phyloP scores from a whole-genome alignment of 2,113 vertebrate species.

The Dicerorhinus sumatrensis region DNA sequence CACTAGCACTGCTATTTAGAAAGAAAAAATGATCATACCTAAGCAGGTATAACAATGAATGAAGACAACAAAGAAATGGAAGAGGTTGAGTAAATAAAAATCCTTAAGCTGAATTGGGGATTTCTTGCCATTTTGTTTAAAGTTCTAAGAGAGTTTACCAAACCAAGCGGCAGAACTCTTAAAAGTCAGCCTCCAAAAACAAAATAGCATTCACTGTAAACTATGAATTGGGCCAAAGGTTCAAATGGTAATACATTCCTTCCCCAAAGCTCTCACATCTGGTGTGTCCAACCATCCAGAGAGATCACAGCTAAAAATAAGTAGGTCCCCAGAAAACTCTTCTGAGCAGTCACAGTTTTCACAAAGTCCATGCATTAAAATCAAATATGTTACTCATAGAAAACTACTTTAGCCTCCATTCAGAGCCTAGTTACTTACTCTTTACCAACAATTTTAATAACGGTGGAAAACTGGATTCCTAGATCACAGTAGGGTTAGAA shows the following conservation, averaged over 20 bases:
- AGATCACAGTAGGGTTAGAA: constrained; percentile 6
- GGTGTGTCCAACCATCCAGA: not conserved
- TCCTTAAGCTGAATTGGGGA: not conserved
- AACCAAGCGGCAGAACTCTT: not conserved
- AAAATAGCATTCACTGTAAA: constrained; percentile 34
- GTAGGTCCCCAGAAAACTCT: not conserved
- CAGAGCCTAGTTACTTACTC: not conserved
- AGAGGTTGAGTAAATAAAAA: not conserved
- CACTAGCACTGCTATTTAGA: not conserved
- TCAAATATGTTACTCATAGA: not conserved
- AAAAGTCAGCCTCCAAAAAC: constrained; percentile 45
- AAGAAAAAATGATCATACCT: not conserved
- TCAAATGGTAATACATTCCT: not conserved
- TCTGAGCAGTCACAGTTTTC: not conserved
- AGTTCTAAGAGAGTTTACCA: not conserved
- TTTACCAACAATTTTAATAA: not conserved
- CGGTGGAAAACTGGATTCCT: not conserved
- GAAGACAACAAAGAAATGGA: constrained; percentile 21
- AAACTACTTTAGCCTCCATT: not conserved
- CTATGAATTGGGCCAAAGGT: constrained; percentile 18
- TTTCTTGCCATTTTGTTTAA: constrained; percentile 51
- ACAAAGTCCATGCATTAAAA: not conserved
- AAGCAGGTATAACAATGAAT: not conserved
- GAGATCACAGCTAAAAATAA: not conserved
- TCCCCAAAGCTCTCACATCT: not conserved